Evolutionary conservation across 37 sponge, comb jelly and placozoan species (phyloP).

Genomic region (Bolinopsis microptera): DNA sequence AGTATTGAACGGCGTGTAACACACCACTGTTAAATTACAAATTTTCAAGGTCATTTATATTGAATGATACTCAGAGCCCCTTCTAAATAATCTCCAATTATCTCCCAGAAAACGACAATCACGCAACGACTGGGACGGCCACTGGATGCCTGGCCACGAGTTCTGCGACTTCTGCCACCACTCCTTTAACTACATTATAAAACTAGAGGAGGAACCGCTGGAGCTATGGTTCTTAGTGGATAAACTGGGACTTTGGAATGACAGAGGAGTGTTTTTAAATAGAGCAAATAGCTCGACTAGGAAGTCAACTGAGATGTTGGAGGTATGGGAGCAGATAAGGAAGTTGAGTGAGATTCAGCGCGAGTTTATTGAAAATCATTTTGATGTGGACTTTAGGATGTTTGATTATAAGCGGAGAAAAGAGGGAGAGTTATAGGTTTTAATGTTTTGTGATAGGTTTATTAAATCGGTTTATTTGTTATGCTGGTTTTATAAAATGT

Average conservation of each 20-base stretch:
- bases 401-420: not conserved
- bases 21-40: too few relatives aligned
- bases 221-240: slow-evolving; percentile 9
- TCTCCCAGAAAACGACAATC: not conserved
- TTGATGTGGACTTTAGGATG: slow-evolving; percentile 23
- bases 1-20: too few relatives aligned
- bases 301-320: slow-evolving; percentile 1
- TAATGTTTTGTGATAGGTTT: too few relatives aligned
- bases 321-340: not conserved
- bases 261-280: not conserved
- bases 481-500: too few relatives aligned
- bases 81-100: too few relatives aligned
- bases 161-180: slow-evolving; percentile 7
- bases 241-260: not conserved
- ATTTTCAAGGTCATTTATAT: too few relatives aligned
- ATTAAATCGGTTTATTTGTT: too few relatives aligned
- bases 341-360: not conserved
- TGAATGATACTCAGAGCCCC: too few relatives aligned
- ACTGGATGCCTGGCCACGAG: slow-evolving; percentile 21
- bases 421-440: not conserved
- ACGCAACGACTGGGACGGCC: slow-evolving; percentile 7
- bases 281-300: not conserved
- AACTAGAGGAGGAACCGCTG: slow-evolving; percentile 6
- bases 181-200: not conserved
- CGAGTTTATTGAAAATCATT: not conserved